Percentiles rank a stretch among this genome's conserved stretches.
Evolutionary conservation across 2,797 vertebrate species (phyloP).

Genomic region (Hydrolagus colliei): DNA sequence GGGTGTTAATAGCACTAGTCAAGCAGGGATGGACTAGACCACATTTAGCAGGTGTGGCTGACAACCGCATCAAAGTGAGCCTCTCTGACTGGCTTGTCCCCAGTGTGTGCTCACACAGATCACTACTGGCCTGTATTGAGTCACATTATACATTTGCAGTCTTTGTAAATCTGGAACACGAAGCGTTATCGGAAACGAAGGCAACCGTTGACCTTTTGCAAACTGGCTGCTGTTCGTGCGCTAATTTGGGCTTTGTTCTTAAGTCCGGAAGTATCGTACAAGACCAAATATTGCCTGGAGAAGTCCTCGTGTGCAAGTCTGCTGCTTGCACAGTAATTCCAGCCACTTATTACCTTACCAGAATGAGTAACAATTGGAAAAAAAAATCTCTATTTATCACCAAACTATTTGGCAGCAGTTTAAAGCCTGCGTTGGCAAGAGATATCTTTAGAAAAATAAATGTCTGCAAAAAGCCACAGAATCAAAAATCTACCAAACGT

Average conservation of each 20-base stretch:
- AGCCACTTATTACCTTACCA: neutral
- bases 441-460: too few species aligned
- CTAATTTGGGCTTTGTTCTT: neutral
- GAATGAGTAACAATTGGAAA: neutral
- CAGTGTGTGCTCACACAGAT: neutral
- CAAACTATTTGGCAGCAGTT: neutral
- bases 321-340: neutral
- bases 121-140: neutral
- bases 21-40: too few species aligned
- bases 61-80: neutral
- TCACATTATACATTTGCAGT: neutral
- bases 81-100: too few species aligned
- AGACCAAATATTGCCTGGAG: neutral
- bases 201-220: constrained; percentile 1
- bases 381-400: neutral
- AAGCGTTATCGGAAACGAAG: neutral
- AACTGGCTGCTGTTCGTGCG: neutral
- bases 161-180: neutral
- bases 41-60: neutral
- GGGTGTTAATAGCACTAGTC: neutral
- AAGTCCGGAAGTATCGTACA: neutral
- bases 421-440: too few species aligned
- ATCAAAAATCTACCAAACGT: neutral
- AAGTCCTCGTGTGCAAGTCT: too few species aligned
- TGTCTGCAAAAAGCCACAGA: neutral